Percentiles rank a stretch among this genome's conserved stretches.
These are phyloP conservation scores for Diaprepes abbreviatus DNA, from an alignment of 2,888 invertebrate species.

Conservation along the genomic window DNA sequence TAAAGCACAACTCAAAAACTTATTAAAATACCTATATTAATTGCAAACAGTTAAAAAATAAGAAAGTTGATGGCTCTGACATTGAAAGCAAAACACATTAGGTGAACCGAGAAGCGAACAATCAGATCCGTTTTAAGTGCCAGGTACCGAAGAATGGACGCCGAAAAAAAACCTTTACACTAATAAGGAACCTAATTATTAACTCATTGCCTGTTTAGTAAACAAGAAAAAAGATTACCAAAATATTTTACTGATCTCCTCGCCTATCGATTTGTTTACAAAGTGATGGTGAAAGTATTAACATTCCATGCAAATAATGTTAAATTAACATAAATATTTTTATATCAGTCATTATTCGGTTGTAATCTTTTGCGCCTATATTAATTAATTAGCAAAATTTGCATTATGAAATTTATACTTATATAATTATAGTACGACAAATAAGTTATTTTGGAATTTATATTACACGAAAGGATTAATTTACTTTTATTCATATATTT, in stretches of 20 bases:
- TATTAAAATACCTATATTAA: slow-evolving; percentile 10
- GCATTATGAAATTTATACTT: background rate
- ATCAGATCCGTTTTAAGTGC: slow-evolving; percentile 33
- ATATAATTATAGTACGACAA: background rate
- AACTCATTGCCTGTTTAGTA: slow-evolving; percentile 22
- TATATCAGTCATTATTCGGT: background rate
- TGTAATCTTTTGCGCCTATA: slow-evolving; percentile 1
- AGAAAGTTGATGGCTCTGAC: slow-evolving; percentile 25
- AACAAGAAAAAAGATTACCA: background rate
- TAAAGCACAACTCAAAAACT: slow-evolving; percentile 3
- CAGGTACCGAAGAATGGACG: slow-evolving; percentile 24
- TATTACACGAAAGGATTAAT: too few species aligned
- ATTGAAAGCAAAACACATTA: slow-evolving; percentile 8
- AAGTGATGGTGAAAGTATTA: slow-evolving; percentile 31
- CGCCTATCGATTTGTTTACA: slow-evolving; percentile 15
- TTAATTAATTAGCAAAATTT: background rate
- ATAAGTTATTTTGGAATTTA: background rate
- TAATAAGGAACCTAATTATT: slow-evolving; percentile 23
- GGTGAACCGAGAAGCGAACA: background rate
- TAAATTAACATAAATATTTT: background rate
- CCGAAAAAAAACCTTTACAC: background rate
- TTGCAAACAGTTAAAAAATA: slow-evolving; percentile 16
- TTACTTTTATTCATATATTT: too few species aligned
- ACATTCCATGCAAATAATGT: slow-evolving; percentile 12
- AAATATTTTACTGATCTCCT: slow-evolving; percentile 8